A percentile compares a stretch with the other conserved stretches of the same genome.
These are phyloP conservation scores for Diceros bicornis DNA, from an alignment of 2,797 vertebrate genomes.

Conservation along the genomic window DNA sequence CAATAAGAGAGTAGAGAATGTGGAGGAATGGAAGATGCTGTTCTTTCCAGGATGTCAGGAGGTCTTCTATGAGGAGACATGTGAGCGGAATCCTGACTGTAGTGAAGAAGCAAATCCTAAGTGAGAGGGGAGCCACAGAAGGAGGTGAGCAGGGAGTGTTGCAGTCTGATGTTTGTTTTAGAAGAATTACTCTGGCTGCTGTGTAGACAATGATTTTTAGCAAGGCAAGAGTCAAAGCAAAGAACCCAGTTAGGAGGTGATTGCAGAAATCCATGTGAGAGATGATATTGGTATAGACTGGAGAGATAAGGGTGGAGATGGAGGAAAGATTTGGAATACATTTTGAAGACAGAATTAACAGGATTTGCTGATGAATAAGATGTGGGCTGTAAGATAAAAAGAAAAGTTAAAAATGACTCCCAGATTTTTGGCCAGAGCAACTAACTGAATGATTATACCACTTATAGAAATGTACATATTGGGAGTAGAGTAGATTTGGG, in stretches of 20 bases:
- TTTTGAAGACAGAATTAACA: neutral
- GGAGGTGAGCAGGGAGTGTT: neutral
- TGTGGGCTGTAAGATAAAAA: neutral
- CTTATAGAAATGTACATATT: neutral
- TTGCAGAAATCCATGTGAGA: neutral
- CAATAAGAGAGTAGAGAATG: neutral
- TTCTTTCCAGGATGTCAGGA: neutral
- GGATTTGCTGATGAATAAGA: constrained; percentile 1
- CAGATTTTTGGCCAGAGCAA: neutral
- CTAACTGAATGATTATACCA: neutral
- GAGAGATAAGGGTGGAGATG: neutral
- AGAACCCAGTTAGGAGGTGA: neutral
- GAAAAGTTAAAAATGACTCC: neutral
- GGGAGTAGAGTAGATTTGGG: neutral
- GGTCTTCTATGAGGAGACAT: neutral
- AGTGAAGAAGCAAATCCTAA: neutral
- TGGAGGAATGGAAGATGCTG: neutral
- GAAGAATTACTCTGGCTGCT: neutral
- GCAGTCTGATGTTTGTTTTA: neutral
- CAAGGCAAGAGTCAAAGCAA: neutral
- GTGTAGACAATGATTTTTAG: neutral
- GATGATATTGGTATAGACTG: neutral
- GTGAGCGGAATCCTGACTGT: neutral
- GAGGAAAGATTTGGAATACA: neutral
- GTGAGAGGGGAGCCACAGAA: neutral